Evolutionary conservation across 2,797 vertebrate species (phyloP).

Genomic region (Amblyraja radiata): DNA sequence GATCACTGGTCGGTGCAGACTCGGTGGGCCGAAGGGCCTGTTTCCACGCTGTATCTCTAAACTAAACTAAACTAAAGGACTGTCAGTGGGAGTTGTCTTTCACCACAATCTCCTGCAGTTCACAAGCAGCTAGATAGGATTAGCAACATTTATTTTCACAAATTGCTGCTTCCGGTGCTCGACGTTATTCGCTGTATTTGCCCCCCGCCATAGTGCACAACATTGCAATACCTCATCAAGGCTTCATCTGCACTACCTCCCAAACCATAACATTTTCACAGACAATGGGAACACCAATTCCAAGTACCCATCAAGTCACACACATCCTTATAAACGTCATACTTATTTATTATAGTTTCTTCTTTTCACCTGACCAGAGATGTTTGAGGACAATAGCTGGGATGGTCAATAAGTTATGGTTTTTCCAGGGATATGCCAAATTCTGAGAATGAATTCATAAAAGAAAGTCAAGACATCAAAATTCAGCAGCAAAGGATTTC

Average conservation of each 20-base stretch:
- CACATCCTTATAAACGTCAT: too few species aligned
- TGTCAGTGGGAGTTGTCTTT: neutral
- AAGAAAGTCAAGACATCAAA: neutral
- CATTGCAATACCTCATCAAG: neutral
- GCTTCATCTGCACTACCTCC: too few species aligned
- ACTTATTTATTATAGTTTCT: too few species aligned
- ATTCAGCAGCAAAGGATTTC: neutral
- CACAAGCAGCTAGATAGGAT: neutral
- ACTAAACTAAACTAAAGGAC: neutral
- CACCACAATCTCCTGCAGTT: neutral
- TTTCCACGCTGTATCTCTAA: too few species aligned
- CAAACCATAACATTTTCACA: too few species aligned
- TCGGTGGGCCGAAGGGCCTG: too few species aligned
- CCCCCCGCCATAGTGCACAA: neutral
- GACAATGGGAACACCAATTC: too few species aligned
- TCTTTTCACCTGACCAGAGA: neutral
- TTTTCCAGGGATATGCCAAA: neutral
- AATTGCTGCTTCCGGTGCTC: neutral
- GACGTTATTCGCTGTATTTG: neutral
- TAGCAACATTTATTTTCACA: neutral
- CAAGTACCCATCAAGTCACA: too few species aligned
- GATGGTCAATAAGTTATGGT: neutral
- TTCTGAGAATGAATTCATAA: neutral
- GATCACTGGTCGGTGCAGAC: too few species aligned
- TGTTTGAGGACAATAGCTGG: neutral